These are phyloP conservation scores for Notothenia coriiceps DNA, from an alignment of 2,113 vertebrate genomes.

Conservation along the genomic window DNA sequence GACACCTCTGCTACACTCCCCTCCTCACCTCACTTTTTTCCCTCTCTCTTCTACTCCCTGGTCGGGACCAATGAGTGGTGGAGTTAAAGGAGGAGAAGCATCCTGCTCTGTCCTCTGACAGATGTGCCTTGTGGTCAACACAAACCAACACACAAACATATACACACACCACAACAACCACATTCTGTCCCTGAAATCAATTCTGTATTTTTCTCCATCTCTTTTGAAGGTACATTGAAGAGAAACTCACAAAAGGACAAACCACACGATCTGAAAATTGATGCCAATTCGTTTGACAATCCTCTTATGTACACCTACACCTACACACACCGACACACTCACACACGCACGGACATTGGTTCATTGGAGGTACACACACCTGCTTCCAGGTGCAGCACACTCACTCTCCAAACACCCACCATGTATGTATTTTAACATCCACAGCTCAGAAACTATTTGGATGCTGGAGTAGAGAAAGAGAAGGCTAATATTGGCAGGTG, in stretches of 20 bases:
- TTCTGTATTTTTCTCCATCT: conserved; percentile 15
- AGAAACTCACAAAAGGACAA: conserved; percentile 4
- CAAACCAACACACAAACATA: conserved; percentile 14
- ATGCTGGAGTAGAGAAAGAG: conserved; percentile 53
- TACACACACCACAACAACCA: conserved; percentile 4
- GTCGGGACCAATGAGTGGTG: conserved; percentile 22
- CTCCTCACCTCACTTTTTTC: conserved; percentile 13
- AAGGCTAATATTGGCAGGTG: conserved; percentile 70
- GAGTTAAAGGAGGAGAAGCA: conserved; percentile 13
- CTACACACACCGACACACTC: conserved; percentile 24
- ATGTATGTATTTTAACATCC: conserved; percentile 60
- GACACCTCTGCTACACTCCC: conserved; percentile 49
- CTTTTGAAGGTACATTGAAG: neutral
- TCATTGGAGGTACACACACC: conserved; percentile 34
- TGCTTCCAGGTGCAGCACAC: conserved; percentile 45
- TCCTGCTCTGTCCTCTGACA: conserved; percentile 48
- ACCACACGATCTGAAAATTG: neutral
- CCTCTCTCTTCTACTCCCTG: conserved; percentile 28
- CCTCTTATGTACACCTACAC: conserved; percentile 33
- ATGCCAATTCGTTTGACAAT: neutral
- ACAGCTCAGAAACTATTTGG: conserved; percentile 53
- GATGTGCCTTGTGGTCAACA: conserved; percentile 18
- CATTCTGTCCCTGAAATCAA: conserved; percentile 19
- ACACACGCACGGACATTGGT: conserved; percentile 29
- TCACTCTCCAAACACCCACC: conserved; percentile 64